Evolutionary conservation across 2,888 invertebrate species (phyloP), one percentile per base, ranked within the genome.

Genomic region (Hirtodrosophila alboralis): DNA sequence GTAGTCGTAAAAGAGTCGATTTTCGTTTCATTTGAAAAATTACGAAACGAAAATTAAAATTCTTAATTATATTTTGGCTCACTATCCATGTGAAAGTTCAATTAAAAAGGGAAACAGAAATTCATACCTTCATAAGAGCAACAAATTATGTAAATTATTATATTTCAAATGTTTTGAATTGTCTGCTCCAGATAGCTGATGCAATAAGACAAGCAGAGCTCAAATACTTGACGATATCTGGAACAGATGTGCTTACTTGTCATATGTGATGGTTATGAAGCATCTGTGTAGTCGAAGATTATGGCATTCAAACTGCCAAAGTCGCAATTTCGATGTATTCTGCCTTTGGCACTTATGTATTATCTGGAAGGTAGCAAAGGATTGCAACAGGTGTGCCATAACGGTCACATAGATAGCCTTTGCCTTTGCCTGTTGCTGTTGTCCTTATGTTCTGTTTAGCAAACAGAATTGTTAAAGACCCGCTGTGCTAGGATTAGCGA

Each of bases 381-480:
- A 53, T 30, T 36, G 41, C 49, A 57, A 68, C 68, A 67, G 43
- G 45, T 51, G 49, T 40, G 31, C 40, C 49, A 56, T 67, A 66
- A 53, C 38, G 26, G 68, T 72, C 59, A 44, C 49, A 43, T 49
- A 28, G 53, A 36, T 53, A 34, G 68, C 49, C 49, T 48, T 48
- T 31, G 41, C 48, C 68, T 45, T 31, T 53, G 52, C 43, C 49
- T 59, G 40, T 18, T 18, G 18, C 21, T 2, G 18, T 12, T 12
- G 6, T 1, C 18, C 5, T 18, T 18, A 18, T 48, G 54, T 44
- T 43, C 53, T 70, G 65, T 49, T 69, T 64, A 30, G 23, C 63
- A 71, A 72, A 71, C 34, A 67, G 72, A 67, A 72, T 72, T 68
- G 68, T 56, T 71, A 72, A 72, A 27, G 59, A 53, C 52, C 44